phyloP scores from a whole-genome alignment of 2,888 invertebrate genomes.

The Chrysolina americana region DNA sequence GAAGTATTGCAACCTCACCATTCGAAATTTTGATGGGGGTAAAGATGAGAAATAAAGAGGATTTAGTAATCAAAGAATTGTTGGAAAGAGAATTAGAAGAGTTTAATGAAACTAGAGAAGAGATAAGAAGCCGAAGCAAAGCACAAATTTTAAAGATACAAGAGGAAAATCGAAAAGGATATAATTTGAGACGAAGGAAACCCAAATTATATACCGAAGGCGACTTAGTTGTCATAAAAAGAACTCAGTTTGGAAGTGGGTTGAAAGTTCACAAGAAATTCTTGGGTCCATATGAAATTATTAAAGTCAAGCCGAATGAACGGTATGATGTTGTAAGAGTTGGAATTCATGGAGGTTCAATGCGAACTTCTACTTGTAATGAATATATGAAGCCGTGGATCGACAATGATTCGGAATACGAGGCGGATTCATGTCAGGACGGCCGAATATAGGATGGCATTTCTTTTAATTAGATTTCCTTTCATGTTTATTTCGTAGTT shows the following conservation, averaged over 20 bases:
- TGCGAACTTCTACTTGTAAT: conserved; percentile 43
- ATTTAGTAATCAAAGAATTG: no score
- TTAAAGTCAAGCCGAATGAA: conserved; percentile 56
- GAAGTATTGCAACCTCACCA: no score
- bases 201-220: conserved; percentile 49
- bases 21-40: no score
- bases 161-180: conserved; percentile 52
- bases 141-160: conserved; percentile 46
- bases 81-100: no score
- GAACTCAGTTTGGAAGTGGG: conserved; percentile 44
- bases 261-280: conserved; percentile 61
- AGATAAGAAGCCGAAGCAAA: conserved; percentile 49
- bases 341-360: conserved; percentile 44
- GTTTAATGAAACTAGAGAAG: no score
- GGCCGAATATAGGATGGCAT: no score
- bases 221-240: conserved; percentile 53
- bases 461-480: no score
- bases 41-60: no score
- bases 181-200: conserved; percentile 50
- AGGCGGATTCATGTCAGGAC: conserved; percentile 34
- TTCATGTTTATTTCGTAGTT: no score
- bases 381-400: conserved; percentile 51
- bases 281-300: conserved; percentile 59
- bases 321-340: conserved; percentile 60
- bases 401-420: conserved; percentile 34